These are phyloP conservation scores for Chanos chanos DNA, from an alignment of 2,797 vertebrate genomes.

Conservation along the genomic window DNA sequence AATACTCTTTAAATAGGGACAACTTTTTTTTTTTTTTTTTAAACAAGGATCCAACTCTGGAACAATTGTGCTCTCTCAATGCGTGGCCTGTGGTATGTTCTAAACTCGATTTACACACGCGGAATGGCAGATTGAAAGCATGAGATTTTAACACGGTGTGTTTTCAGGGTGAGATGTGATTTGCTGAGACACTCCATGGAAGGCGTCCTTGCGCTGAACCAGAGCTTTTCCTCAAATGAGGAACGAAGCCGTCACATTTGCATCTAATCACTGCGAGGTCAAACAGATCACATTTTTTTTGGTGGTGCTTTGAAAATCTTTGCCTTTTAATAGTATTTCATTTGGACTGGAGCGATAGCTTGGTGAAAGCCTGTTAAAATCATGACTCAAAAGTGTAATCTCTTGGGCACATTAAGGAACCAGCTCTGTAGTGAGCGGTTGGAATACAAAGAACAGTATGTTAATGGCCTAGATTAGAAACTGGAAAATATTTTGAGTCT, in stretches of 20 bases:
- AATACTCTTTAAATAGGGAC: too few species aligned
- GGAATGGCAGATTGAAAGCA: too few species aligned
- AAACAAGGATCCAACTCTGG: too few species aligned
- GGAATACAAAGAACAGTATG: slow-evolving; percentile 22
- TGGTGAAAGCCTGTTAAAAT: slow-evolving; percentile 6
- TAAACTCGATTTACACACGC: too few species aligned
- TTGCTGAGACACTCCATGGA: not conserved
- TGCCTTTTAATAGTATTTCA: slow-evolving; percentile 5
- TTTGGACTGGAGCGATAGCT: not conserved
- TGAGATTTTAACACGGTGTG: too few species aligned
- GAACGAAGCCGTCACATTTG: slow-evolving; percentile 15
- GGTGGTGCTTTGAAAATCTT: slow-evolving; percentile 14
- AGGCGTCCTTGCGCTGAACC: slow-evolving; percentile 1
- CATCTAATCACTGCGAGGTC: slow-evolving; percentile 24
- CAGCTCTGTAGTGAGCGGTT: slow-evolving; percentile 5
- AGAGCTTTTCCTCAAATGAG: not conserved
- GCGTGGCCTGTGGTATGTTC: too few species aligned
- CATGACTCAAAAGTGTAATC: slow-evolving; percentile 19
- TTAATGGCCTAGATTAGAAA: slow-evolving; percentile 33
- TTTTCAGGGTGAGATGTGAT: not conserved
- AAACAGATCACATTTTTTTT: slow-evolving; percentile 10
- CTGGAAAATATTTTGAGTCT: slow-evolving; percentile 20
- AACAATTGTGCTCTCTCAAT: too few species aligned
- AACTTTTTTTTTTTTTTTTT: too few species aligned
- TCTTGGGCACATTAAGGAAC: slow-evolving; percentile 13